Percentiles rank a stretch among this genome's conserved stretches.
These are phyloP conservation scores for Astatotilapia flaviijosephi DNA, from an alignment of 2,113 vertebrate species.

Conservation along the genomic window DNA sequence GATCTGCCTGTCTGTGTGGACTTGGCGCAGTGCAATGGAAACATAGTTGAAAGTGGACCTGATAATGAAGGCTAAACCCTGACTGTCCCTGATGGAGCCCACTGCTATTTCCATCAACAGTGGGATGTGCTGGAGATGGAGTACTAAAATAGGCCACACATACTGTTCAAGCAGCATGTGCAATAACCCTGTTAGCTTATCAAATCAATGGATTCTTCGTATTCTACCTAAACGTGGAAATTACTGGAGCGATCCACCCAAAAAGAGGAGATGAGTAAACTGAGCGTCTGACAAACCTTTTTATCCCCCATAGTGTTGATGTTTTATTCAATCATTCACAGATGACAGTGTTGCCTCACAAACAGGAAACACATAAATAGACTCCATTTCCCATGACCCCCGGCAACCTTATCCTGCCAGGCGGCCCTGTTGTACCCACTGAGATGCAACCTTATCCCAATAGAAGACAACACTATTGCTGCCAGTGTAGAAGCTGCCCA, in stretches of 20 bases:
- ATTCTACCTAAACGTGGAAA: neutral
- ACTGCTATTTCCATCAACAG: neutral
- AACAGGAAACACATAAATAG: constrained; percentile 27
- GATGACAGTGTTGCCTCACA: neutral
- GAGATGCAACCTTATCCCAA: neutral
- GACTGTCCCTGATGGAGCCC: neutral
- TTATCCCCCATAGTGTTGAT: neutral
- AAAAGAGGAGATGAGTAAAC: neutral
- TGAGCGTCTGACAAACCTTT: neutral
- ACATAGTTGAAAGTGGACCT: neutral
- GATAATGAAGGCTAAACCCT: neutral
- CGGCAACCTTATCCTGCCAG: neutral
- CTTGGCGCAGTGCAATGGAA: neutral
- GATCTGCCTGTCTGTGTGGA: neutral
- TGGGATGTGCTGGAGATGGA: neutral
- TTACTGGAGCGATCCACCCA: neutral
- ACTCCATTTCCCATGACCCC: constrained; percentile 54
- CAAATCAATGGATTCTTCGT: neutral
- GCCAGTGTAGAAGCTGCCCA: neutral
- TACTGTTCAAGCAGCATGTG: neutral
- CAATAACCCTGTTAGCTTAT: neutral
- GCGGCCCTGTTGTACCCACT: neutral
- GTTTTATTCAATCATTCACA: constrained; percentile 24
- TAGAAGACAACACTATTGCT: neutral
- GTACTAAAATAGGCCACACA: neutral